These are phyloP conservation scores for Andrena chrysosceles DNA, from an alignment of 2,888 invertebrate genomes.

Conservation along the genomic window DNA sequence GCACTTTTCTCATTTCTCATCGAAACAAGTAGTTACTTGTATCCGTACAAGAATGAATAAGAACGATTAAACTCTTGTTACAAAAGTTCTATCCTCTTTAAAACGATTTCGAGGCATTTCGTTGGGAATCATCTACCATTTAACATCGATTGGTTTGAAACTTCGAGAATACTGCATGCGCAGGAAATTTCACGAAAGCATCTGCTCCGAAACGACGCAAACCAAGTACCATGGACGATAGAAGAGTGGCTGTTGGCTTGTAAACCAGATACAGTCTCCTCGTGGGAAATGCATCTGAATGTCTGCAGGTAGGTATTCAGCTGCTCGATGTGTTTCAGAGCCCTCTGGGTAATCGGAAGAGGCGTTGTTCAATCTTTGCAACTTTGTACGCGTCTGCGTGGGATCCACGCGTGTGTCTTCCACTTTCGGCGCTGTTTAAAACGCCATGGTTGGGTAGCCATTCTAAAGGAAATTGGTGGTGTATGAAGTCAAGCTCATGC, in stretches of 20 bases:
- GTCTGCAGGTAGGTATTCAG: slow-evolving; percentile 71
- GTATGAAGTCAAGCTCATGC: slow-evolving; percentile 43
- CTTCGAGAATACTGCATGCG: not conserved
- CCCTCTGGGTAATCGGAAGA: slow-evolving; percentile 76
- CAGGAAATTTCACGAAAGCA: not conserved
- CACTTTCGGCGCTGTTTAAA: slow-evolving; percentile 54
- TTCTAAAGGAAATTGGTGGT: slow-evolving; percentile 56
- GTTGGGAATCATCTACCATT: not conserved
- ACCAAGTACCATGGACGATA: slow-evolving; percentile 43
- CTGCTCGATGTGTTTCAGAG: slow-evolving; percentile 77
- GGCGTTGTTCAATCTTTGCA: slow-evolving; percentile 74
- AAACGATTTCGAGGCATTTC: not conserved
- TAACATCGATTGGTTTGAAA: not conserved
- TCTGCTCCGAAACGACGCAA: slow-evolving; percentile 2
- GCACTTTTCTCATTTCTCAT: no score
- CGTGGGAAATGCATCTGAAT: slow-evolving; percentile 78
- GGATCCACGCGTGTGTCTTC: slow-evolving; percentile 26
- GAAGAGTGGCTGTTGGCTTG: slow-evolving; percentile 40
- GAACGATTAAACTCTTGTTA: no score
- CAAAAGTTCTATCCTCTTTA: no score
- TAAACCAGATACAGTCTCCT: slow-evolving; percentile 58
- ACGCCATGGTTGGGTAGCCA: slow-evolving; percentile 60
- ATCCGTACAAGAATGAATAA: no score
- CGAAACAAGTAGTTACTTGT: no score
- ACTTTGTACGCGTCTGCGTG: slow-evolving; percentile 10